These are phyloP conservation scores for Tenthredo notha DNA, from an alignment of 2,888 invertebrate genomes.

Conservation along the genomic window DNA sequence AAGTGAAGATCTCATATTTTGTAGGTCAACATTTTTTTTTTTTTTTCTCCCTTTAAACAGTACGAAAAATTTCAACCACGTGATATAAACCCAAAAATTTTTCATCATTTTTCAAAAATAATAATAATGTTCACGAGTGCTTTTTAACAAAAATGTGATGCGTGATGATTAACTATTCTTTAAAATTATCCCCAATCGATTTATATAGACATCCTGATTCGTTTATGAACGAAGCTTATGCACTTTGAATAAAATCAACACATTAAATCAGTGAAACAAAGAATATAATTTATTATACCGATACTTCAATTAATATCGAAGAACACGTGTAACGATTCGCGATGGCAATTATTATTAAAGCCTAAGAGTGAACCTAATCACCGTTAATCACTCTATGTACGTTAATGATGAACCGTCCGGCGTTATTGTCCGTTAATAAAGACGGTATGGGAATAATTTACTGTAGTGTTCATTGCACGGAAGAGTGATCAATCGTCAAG, in stretches of 20 bases:
- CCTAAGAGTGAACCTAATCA: not conserved
- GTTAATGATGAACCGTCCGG: conserved; percentile 20
- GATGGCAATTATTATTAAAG: conserved; percentile 6
- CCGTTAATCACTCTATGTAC: not conserved
- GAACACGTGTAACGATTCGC: not conserved
- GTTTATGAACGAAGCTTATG: not conserved
- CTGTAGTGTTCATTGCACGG: not conserved
- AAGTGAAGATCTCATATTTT: not conserved
- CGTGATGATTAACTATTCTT: not conserved
- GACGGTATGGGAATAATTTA: not conserved
- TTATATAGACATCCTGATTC: not conserved
- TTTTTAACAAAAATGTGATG: not conserved
- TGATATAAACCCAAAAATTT: too few relatives aligned
- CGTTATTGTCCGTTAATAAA: conserved; percentile 14
- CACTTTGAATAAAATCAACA: not conserved
- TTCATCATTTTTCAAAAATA: not conserved
- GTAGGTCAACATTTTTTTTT: not conserved
- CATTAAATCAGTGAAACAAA: not conserved
- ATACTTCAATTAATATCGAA: not conserved
- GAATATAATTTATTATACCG: not conserved
- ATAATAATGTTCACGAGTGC: not conserved
- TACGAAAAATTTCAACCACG: not conserved
- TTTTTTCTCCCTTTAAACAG: not conserved
- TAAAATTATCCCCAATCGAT: not conserved
- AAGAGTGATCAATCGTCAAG: not conserved